These are phyloP conservation scores for Caenorhabditis latens DNA, from an alignment of 1,140 invertebrate genomes.

Conservation along the genomic window DNA sequence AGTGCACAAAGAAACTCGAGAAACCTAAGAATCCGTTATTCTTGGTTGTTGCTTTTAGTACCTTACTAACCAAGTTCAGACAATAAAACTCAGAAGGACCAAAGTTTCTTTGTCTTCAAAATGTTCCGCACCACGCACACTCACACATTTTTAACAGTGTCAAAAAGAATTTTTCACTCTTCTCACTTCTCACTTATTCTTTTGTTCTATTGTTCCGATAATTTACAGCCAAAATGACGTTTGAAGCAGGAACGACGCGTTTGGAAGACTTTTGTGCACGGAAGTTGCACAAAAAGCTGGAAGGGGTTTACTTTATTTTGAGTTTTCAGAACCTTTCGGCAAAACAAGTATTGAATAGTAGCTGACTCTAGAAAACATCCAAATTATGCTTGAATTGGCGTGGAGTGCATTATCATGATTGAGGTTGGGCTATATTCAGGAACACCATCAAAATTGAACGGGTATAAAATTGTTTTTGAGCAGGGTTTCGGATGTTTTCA, in stretches of 20 bases:
- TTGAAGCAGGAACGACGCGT: neutral
- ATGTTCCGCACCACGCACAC: neutral
- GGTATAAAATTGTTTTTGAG: too few species aligned
- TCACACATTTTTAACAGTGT: conserved; percentile 46
- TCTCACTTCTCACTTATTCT: conserved; percentile 51
- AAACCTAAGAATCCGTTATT: neutral
- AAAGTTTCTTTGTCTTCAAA: neutral
- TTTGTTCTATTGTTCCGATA: conserved; percentile 47
- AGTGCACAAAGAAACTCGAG: neutral
- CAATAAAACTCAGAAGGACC: neutral
- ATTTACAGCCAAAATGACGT: conserved; percentile 25
- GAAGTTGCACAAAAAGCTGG: neutral
- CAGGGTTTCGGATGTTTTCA: too few species aligned
- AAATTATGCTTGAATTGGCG: neutral
- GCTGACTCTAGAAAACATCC: neutral
- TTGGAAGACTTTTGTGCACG: neutral
- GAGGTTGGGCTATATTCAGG: too few species aligned
- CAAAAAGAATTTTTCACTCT: conserved; percentile 18
- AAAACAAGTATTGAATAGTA: neutral
- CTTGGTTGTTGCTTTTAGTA: neutral
- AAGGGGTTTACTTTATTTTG: neutral
- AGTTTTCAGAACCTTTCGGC: neutral
- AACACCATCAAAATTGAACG: too few species aligned
- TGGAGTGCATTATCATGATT: neutral
- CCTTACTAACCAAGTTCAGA: conserved; percentile 3